phyloP scores from a whole-genome alignment of 2,113 vertebrate genomes.

The Cryptomyrus ogoouensis region DNA sequence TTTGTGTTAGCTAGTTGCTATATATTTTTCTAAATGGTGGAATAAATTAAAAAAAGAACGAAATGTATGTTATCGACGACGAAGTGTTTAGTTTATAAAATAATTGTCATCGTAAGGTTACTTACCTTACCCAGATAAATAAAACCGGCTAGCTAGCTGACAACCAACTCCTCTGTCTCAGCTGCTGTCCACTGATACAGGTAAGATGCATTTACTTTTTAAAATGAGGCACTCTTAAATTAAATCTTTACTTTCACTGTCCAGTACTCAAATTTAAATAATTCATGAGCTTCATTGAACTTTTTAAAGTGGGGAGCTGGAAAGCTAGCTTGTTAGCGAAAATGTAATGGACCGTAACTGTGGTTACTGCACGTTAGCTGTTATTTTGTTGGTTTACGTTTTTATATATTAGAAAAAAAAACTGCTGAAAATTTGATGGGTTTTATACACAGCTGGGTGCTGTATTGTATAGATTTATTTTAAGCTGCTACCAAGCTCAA shows the following conservation, averaged over 20 bases:
- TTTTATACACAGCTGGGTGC: background rate
- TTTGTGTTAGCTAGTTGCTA: background rate
- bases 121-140: background rate
- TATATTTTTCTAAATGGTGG: background rate
- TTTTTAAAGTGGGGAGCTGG: background rate
- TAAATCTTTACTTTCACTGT: background rate
- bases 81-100: background rate
- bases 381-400: background rate
- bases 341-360: background rate
- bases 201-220: background rate
- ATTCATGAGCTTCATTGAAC: background rate
- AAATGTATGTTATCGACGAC: background rate
- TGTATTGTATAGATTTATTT: background rate
- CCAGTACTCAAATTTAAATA: background rate
- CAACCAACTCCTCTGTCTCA: background rate
- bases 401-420: background rate
- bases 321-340: background rate
- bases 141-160: background rate
- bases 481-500: background rate
- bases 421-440: background rate
- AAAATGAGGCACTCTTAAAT: background rate
- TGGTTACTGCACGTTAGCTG: background rate
- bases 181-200: background rate
- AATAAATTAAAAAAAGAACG: background rate
- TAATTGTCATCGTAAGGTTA: background rate